Conservation (phyloP, 2,888 invertebrate genomes). For the Nezara viridula region DNA sequence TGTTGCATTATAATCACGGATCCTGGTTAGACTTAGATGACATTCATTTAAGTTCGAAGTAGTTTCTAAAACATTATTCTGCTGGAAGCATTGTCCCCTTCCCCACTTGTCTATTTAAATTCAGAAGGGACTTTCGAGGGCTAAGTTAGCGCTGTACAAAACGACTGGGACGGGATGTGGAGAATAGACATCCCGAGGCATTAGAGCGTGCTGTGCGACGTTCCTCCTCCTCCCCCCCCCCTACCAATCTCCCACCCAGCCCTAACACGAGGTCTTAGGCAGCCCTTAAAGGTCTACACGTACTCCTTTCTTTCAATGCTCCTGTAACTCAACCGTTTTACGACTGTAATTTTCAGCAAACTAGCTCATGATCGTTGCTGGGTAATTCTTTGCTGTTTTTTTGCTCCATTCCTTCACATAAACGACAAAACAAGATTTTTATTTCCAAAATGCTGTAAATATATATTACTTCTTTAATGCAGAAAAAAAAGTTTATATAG, state of each 20-base stretch:
- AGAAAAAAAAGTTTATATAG: too few species aligned
- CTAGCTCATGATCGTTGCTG: neutral
- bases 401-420: neutral
- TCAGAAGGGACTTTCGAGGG: neutral
- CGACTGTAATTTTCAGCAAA: neutral
- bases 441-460: too few species aligned
- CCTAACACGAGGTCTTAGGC: neutral
- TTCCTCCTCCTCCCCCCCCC: neutral
- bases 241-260: neutral
- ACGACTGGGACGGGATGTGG: neutral
- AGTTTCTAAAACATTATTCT: neutral
- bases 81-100: neutral
- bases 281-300: too few species aligned
- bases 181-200: neutral
- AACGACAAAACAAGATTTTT: too few species aligned
- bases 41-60: neutral
- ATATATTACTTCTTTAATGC: too few species aligned
- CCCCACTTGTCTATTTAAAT: neutral
- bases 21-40: too few species aligned
- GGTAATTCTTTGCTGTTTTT: neutral
- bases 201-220: neutral
- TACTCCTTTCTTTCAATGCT: too few species aligned
- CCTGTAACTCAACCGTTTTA: neutral
- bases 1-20: too few species aligned
- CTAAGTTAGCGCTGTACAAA: neutral